Conservation (phyloP, 2,888 invertebrate species). For the Eucera pruinosa region DNA sequence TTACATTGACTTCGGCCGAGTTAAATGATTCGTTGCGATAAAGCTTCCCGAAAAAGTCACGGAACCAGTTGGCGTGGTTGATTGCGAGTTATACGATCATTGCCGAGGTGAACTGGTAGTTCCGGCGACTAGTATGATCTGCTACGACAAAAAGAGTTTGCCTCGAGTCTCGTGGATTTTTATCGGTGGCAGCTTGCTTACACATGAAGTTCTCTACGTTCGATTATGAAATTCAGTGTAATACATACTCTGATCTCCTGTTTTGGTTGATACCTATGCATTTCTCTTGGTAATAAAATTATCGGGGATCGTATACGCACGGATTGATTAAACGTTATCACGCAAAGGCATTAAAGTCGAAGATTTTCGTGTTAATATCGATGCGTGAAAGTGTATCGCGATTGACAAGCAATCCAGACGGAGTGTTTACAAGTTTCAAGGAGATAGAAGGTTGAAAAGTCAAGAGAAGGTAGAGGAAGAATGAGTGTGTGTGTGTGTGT, state of each 20-base stretch:
- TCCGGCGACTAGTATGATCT: constrained; percentile 9
- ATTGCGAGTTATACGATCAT: constrained; percentile 42
- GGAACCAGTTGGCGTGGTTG: constrained; percentile 15
- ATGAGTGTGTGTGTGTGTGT: no score
- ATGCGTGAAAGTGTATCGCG: constrained; percentile 52
- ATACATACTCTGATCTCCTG: not conserved
- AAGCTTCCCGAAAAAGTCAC: constrained; percentile 40
- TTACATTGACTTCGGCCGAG: constrained; percentile 31
- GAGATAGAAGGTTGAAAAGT: constrained; percentile 48
- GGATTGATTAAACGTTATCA: constrained; percentile 18
- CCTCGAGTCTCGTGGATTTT: no score
- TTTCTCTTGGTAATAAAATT: not conserved
- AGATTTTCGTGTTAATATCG: constrained; percentile 20
- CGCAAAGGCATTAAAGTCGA: constrained; percentile 13
- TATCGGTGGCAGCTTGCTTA: no score
- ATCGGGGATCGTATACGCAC: not conserved
- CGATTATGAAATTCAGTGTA: not conserved
- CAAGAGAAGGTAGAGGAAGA: constrained; percentile 19
- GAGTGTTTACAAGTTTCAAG: constrained; percentile 47
- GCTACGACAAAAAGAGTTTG: constrained; percentile 16
- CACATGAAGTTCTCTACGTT: no score
- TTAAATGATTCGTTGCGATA: constrained; percentile 49
- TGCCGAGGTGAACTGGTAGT: constrained; percentile 53
- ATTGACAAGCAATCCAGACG: constrained; percentile 31
- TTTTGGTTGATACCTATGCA: not conserved